phyloP scores from a whole-genome alignment of 2,113 vertebrate species.

The Crotalus tigris region DNA sequence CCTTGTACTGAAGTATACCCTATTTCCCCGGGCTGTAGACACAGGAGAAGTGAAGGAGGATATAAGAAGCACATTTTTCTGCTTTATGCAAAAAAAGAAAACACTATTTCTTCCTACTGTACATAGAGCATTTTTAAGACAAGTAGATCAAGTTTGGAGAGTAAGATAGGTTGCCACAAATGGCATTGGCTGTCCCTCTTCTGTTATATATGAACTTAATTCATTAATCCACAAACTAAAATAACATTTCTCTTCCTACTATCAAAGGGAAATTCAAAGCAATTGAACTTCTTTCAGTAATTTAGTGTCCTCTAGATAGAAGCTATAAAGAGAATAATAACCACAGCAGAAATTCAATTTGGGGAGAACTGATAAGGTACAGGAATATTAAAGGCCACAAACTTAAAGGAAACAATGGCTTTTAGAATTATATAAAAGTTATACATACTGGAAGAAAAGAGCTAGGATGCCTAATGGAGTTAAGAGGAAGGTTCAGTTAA shows the following conservation, averaged over 20 bases:
- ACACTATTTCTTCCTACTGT: background rate
- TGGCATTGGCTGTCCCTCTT: background rate
- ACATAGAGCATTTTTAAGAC: background rate
- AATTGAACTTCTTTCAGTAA: background rate
- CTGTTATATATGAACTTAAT: background rate
- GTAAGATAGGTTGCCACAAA: background rate
- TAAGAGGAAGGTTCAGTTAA: background rate
- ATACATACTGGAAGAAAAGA: background rate
- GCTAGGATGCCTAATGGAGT: background rate
- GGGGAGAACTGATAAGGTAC: background rate
- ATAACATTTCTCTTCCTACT: background rate
- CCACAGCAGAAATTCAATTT: background rate
- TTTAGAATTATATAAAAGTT: background rate
- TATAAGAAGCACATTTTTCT: background rate
- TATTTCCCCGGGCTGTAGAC: background rate
- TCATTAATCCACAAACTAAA: background rate
- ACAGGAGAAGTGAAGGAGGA: background rate
- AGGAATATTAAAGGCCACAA: background rate
- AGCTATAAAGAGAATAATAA: background rate
- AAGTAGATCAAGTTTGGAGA: background rate
- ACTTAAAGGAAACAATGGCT: background rate
- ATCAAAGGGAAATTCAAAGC: constrained; percentile 1
- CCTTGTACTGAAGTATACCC: background rate
- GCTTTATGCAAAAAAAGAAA: background rate
- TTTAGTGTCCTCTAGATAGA: background rate